Evolutionary conservation across 2,888 invertebrate species (phyloP), one percentile per base, ranked within the genome.

Genomic region (Drosophila nigritarsus): DNA sequence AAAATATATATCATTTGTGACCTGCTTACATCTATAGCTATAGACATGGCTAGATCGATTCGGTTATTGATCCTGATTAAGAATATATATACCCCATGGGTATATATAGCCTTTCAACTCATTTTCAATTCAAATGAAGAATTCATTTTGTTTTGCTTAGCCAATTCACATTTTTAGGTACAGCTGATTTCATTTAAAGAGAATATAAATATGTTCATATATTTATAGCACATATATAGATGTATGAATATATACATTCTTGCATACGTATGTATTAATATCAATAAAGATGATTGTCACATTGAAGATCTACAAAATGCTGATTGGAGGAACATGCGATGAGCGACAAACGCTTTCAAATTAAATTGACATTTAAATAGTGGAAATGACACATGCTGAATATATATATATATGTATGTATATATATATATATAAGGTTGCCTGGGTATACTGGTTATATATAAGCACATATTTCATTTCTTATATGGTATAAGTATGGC

Each of bases 251-350:
- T 36, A 9, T 18, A 34, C 11, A 29, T 34, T 29, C 20, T 34
- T 55, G 36, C 42, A 67, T 62, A 78, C 62, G 32, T 78, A 78
- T 74, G 29, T 73, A 73, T 59, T 62, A 62, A 58, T 51, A 64
- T 60, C 59, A 62, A 73, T 63, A 71, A 62, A 59, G 54, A 32
- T 18, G 24, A 59, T 65, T 61, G 64, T 32, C 74, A 59, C 48
- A 75, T 61, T 60, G 36, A 68, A 65, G 77, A 86, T 66, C 65
- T 63, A 58, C 49, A 61, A 72, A 75, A 54, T 64, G 75, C 53
- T 65, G 54, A 76, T 71, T 59, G 64, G 49, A 36, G 50, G 24
- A 50, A 34, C 63, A 71, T 76, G 29, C 50, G 50, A 65, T 65
- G 64, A 65, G 49, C 27, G 48, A 49, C 53, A 30, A 27, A 38